Conservation (phyloP, 2,113 vertebrate species). For the Calidris pygmaea region DNA sequence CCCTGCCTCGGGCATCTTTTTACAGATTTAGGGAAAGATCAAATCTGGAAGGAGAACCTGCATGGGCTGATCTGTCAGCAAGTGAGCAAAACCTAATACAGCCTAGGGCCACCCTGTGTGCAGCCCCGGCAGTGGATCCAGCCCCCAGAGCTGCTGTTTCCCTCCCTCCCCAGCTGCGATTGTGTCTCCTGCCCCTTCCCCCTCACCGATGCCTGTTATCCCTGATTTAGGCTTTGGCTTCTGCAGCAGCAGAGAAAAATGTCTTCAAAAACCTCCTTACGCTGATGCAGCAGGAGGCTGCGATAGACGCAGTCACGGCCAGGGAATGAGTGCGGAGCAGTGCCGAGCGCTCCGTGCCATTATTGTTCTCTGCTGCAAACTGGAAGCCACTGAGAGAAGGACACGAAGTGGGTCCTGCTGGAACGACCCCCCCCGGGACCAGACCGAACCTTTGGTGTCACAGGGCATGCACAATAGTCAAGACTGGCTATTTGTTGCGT, state of each 20-base stretch:
- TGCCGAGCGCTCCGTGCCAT: constrained; percentile 42
- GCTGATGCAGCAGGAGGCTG: background rate
- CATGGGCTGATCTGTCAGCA: background rate
- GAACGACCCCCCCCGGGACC: background rate
- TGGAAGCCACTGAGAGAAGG: background rate
- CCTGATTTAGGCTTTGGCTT: background rate
- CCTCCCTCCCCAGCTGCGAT: fast-evolving
- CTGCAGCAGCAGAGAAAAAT: constrained; percentile 1
- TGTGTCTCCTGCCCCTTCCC: background rate
- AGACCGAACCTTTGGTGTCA: background rate
- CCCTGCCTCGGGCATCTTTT: background rate
- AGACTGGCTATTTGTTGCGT: fast-evolving
- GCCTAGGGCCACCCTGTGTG: background rate
- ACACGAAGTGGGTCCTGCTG: background rate
- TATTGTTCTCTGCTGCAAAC: constrained; percentile 51
- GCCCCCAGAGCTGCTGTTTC: background rate
- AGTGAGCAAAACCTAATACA: background rate
- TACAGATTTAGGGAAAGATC: background rate
- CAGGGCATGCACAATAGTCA: background rate
- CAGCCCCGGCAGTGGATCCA: background rate
- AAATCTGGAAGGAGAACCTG: background rate
- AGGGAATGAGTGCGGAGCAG: background rate
- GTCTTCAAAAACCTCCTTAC: background rate
- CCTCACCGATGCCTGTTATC: background rate
- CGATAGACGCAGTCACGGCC: background rate